These are phyloP conservation scores for Chondrilla cf. caribensis DNA, from an alignment of 37 sponge, comb jelly and placozoan species.

Conservation along the genomic window DNA sequence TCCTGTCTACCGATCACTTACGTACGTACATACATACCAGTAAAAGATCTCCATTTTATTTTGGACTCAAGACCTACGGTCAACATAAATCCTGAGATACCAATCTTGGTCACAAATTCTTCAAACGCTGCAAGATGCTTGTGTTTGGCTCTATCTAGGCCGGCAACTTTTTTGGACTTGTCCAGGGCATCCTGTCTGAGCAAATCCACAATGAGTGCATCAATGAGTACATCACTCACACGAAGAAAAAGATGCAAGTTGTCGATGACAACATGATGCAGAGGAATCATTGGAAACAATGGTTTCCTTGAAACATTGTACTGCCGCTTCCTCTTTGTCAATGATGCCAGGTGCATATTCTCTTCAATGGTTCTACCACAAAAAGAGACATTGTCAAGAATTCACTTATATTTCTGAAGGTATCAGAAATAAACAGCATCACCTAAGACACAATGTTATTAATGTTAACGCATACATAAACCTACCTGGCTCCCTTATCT, in stretches of 20 bases:
- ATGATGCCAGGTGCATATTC: neutral
- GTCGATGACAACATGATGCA: slow-evolving; percentile 9
- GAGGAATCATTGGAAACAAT: slow-evolving; percentile 3
- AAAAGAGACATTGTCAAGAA: neutral
- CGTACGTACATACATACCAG: neutral
- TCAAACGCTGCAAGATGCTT: slow-evolving; percentile 4
- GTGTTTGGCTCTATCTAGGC: neutral
- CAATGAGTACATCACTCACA: slow-evolving; percentile 24
- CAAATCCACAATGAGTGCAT: neutral
- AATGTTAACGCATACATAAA: too few species aligned
- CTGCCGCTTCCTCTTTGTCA: neutral
- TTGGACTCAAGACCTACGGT: neutral
- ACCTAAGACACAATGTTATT: too few species aligned
- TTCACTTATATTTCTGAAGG: too few species aligned
- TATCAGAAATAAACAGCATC: neutral
- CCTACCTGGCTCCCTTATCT: neutral
- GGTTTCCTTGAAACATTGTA: slow-evolving; percentile 9
- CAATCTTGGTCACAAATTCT: neutral
- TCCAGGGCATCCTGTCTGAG: neutral
- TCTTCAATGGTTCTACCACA: neutral
- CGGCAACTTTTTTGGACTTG: neutral
- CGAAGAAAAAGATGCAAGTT: slow-evolving; percentile 25
- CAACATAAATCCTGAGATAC: slow-evolving; percentile 14
- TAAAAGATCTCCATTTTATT: neutral
- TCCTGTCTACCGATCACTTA: too few species aligned